Conservation (phyloP, 2,797 vertebrate species). For the Selene dorsalis region DNA sequence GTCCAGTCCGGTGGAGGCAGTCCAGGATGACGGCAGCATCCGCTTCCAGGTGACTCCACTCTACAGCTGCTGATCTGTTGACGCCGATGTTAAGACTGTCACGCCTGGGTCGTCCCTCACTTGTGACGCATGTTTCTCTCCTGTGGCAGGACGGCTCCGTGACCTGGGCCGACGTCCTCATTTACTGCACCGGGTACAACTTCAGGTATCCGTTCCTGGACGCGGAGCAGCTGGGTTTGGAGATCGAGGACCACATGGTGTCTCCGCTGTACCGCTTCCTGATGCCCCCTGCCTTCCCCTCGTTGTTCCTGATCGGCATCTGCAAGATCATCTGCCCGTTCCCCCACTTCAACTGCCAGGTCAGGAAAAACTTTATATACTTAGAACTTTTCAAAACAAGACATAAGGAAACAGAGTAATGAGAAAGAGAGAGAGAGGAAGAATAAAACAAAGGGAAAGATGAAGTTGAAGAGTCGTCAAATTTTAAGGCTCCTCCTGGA, state of each 20-base stretch:
- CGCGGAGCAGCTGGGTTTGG: constrained; percentile 64
- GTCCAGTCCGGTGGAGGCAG: constrained; percentile 57
- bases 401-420: too few relatives aligned
- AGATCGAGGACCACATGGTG: constrained; percentile 72
- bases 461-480: too few relatives aligned
- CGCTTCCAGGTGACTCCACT: constrained; percentile 68
- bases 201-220: constrained; percentile 83
- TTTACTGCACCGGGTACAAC: constrained; percentile 88
- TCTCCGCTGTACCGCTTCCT: constrained; percentile 81
- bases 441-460: too few relatives aligned
- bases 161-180: constrained; percentile 73
- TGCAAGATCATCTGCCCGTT: constrained; percentile 86
- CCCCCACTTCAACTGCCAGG: constrained; percentile 85
- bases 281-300: constrained; percentile 81
- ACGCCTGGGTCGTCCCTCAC: too few relatives aligned
- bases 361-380: too few relatives aligned
- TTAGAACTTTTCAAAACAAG: too few relatives aligned
- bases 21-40: constrained; percentile 71
- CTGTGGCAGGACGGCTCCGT: constrained; percentile 74
- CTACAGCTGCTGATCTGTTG: not conserved
- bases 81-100: too few relatives aligned
- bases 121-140: too few relatives aligned
- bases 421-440: too few relatives aligned
- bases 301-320: constrained; percentile 84
- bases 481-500: too few relatives aligned